Evolutionary conservation across 2,113 vertebrate species (phyloP).

Genomic region (Mustela nigripes): DNA sequence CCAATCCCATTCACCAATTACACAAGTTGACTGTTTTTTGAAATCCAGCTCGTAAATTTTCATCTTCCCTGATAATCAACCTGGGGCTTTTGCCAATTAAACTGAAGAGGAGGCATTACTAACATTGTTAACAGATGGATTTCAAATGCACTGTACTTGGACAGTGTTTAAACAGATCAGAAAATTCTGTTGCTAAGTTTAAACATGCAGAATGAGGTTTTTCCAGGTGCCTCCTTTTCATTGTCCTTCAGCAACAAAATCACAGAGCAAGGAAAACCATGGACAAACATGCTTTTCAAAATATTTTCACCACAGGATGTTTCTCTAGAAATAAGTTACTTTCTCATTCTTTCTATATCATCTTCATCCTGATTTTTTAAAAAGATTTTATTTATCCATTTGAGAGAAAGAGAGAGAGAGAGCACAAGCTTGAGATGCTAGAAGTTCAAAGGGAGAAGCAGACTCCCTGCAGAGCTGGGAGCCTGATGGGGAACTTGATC

Average conservation of each 20-base stretch:
- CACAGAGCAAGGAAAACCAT: not conserved
- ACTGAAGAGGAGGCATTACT: not conserved
- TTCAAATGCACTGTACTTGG: not conserved
- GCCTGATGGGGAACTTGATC: too few species aligned
- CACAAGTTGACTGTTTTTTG: not conserved
- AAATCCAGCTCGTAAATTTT: not conserved
- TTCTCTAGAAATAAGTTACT: not conserved
- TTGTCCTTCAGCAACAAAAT: not conserved
- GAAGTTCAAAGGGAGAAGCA: too few species aligned
- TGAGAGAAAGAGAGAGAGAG: too few species aligned
- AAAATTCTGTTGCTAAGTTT: constrained; percentile 17
- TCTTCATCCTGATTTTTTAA: not conserved
- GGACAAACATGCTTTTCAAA: not conserved
- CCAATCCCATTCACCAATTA: not conserved
- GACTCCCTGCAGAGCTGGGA: too few species aligned
- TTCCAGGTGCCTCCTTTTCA: not conserved
- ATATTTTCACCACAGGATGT: not conserved
- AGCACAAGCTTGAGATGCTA: too few species aligned
- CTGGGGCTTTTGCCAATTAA: not conserved
- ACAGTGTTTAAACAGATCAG: not conserved
- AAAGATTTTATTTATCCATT: too few species aligned
- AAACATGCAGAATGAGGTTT: not conserved
- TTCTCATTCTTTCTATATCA: not conserved
- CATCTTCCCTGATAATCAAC: not conserved
- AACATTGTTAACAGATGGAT: not conserved